Evolutionary conservation across 2,888 invertebrate genomes (phyloP), one percentile per base, ranked within the genome.

Genomic region (Chrysomela aeneicollis): DNA sequence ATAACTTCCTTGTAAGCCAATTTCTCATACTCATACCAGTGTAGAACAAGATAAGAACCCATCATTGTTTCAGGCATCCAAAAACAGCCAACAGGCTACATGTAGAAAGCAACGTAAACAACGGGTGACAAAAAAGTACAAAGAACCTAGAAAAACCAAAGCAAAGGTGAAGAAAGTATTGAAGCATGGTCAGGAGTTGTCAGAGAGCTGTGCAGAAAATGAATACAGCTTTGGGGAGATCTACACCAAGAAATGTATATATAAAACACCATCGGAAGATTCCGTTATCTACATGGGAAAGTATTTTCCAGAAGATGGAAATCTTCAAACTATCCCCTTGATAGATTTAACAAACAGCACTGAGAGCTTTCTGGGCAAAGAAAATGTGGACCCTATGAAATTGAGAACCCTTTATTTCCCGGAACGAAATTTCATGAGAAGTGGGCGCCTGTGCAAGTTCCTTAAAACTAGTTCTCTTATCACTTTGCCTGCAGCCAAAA

Each of bases 221-320:
- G 70, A 72, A 18, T 64, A 65, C 9, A 72, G 71, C 42, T 61
- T 52, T 42, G 62, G 60, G 54, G 71, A 71, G 58, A 59, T 70
- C 15, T 18, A 65, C 21, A 26, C 57, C 46, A 17, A 57, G 6
- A 37, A 35, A 35, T 9, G 35, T 12, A 12, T 35, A n/a, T 15
- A 42, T 6, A 59, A 51, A 49, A 46, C 52, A 12, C 51, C 60
- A 9, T 68, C 68, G 9, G 57, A 59, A 21, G 63, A 63, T 35
- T 71, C 71, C 12, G 61, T 69, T 18, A 67, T 70, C 51, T 71
- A 68, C 57, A 63, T 71, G 42, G 59, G 66, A 46, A 64, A 65
- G 12, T 71, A 57, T 49, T 63, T 55, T 8, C 22, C 63, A 32
- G 32, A 51, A 17, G 22, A 17, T 12, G 18, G 51, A 26, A 51